Evolutionary conservation across 2,113 vertebrate genomes (phyloP).

Genomic region (Atherinomorus stipes): DNA sequence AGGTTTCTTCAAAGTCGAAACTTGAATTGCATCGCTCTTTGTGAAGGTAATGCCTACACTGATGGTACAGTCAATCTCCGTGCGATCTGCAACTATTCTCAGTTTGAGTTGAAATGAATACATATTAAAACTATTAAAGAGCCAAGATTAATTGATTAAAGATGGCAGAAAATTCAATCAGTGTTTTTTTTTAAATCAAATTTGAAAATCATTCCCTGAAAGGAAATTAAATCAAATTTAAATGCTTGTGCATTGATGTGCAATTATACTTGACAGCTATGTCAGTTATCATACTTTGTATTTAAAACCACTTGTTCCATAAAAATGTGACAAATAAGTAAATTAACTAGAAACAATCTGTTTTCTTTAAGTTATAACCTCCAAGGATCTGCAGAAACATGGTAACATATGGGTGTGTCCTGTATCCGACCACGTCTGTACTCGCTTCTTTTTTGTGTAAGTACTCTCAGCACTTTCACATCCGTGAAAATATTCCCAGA

Average conservation of each 20-base stretch:
- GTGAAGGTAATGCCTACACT: constrained; percentile 88
- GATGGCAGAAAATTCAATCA: not conserved
- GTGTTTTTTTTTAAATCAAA: not conserved
- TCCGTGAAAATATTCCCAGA: not conserved
- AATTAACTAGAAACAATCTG: not conserved
- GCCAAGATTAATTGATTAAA: not conserved
- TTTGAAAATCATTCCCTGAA: constrained; percentile 6
- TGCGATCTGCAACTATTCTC: not conserved
- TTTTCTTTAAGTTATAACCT: constrained; percentile 91
- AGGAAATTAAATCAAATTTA: not conserved
- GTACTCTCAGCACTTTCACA: constrained; percentile 64
- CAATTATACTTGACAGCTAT: not conserved
- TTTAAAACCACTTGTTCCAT: too few species aligned
- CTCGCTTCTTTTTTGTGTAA: constrained; percentile 99
- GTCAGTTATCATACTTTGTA: not conserved
- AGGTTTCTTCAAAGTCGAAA: constrained; percentile 98
- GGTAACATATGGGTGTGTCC: constrained; percentile 99
- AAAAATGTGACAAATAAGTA: not conserved
- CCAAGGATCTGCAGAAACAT: constrained; percentile 98
- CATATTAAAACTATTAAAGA: too few species aligned
- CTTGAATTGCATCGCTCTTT: constrained; percentile 98
- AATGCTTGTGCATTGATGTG: not conserved
- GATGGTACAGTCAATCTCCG: not conserved
- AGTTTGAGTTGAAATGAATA: too few species aligned
- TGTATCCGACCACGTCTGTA: constrained; percentile 98